phyloP scores from a whole-genome alignment of 2,113 vertebrate species.

The Lycaon pictus region DNA sequence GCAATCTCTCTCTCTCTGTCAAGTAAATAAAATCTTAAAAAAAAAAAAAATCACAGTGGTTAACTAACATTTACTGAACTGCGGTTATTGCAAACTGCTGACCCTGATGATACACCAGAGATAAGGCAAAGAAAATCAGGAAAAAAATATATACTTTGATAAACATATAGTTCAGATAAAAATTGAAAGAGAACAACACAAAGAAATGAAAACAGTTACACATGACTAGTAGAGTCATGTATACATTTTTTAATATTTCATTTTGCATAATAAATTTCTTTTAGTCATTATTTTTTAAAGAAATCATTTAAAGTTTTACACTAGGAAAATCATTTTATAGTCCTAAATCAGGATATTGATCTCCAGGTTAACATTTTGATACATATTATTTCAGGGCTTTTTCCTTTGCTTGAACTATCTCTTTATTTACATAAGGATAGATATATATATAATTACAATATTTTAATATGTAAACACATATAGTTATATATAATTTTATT shows the following conservation, averaged over 20 bases:
- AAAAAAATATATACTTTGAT: neutral
- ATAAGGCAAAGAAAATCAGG: neutral
- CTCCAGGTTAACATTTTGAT: conserved; percentile 9
- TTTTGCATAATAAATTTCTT: conserved; percentile 48
- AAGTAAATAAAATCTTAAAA: too few relatives aligned
- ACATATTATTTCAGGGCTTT: neutral
- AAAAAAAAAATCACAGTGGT: neutral
- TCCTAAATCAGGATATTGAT: neutral
- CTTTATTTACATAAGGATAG: neutral
- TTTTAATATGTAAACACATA: neutral
- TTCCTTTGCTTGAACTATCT: conserved; percentile 23
- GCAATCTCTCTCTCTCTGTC: too few relatives aligned
- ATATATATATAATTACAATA: neutral
- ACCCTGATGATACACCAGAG: neutral
- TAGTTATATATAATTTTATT: neutral
- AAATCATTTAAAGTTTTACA: neutral
- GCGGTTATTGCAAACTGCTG: neutral
- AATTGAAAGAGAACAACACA: neutral
- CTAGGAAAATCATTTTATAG: conserved; percentile 4
- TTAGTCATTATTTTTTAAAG: neutral
- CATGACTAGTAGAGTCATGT: neutral
- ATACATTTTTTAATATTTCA: neutral
- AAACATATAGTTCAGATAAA: neutral
- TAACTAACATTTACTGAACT: neutral
- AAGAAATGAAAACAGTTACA: neutral